Evolutionary conservation across 2,113 vertebrate species (phyloP).

Genomic region (Callospermophilus lateralis): DNA sequence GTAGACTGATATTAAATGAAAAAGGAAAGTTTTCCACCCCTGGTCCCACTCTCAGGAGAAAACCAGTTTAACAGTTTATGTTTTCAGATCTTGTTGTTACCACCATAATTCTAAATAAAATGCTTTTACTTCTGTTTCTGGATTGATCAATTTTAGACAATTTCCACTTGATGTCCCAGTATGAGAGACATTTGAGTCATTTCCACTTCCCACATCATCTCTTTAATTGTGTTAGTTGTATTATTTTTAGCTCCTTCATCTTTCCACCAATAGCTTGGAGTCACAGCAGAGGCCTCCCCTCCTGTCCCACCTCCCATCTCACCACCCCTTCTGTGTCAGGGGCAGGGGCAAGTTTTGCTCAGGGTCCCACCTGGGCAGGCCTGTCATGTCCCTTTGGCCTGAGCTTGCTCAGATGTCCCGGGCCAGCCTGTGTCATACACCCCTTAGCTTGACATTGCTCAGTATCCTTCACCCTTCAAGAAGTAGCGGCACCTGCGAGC

Average conservation of each 20-base stretch:
- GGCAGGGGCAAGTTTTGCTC: background rate
- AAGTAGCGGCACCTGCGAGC: accelerated
- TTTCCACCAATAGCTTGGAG: background rate
- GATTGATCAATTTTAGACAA: conserved; percentile 51
- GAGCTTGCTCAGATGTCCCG: accelerated
- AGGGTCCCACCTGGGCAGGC: accelerated
- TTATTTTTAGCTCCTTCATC: background rate
- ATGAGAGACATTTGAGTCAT: background rate
- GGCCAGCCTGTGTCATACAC: no score
- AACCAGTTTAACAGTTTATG: conserved; percentile 43
- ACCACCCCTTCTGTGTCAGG: background rate
- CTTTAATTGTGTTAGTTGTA: background rate
- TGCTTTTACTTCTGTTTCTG: conserved; percentile 48
- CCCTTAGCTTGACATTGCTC: no score
- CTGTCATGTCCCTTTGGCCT: accelerated
- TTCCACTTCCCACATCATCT: background rate
- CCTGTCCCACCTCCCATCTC: background rate
- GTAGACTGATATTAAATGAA: conserved; percentile 58
- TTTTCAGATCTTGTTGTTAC: conserved; percentile 51
- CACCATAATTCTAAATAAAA: conserved; percentile 53
- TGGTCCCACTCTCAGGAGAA: background rate
- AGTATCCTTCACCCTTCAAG: background rate
- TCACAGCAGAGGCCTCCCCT: background rate
- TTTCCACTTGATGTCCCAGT: conserved; percentile 3
- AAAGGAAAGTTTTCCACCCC: background rate